Evolutionary conservation across 2,888 invertebrate species (phyloP), one percentile per base, ranked within the genome.

Genomic region (Ganaspis brasiliensis): DNA sequence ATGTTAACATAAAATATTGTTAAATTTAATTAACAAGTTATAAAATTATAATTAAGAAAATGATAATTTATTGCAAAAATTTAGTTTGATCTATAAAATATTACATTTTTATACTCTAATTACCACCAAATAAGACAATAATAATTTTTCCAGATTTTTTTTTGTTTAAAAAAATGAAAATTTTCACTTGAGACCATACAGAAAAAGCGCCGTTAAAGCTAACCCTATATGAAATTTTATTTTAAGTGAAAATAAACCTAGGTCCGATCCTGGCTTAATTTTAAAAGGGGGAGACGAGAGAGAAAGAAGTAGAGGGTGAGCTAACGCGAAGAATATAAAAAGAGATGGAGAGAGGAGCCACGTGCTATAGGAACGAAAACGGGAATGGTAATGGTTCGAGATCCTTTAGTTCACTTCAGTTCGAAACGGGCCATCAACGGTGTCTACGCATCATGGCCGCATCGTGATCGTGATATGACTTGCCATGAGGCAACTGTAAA

Each of bases 351-450:
- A 84, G 86, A 85, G 83, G 83, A 86, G 88, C 89, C 90, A 89
- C 89, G 90, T 90, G 90, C 89, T 90, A 89, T 89, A 89, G 89
- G 84, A 85, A 86, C 79, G 83, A 85, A 87, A 89, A 87, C 86
- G 87, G 87, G 88, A 90, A 88, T 87, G 87, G 86, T 83, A 84
- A 83, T 49, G 73, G 76, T 78, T 84, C 83, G 82, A 73, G 83
- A 5, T n/a, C 72, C 52, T 35, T 56, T n/a, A 26, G 40, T 19
- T 71, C 77, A 72, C 81, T 85, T 90, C 90, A 90, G 90, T 90
- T 89, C 86, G 85, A 88, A 89, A 87, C 89, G 89, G 89, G 88
- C 90, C 89, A 90, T 89, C 89, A 87, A 80, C 88, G 89, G 87
- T 89, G 88, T 87, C 88, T 88, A 87, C 87, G 88, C 88, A 87